phyloP scores from a whole-genome alignment of 2,888 invertebrate species.

The Cryptocheilus praepositus region DNA sequence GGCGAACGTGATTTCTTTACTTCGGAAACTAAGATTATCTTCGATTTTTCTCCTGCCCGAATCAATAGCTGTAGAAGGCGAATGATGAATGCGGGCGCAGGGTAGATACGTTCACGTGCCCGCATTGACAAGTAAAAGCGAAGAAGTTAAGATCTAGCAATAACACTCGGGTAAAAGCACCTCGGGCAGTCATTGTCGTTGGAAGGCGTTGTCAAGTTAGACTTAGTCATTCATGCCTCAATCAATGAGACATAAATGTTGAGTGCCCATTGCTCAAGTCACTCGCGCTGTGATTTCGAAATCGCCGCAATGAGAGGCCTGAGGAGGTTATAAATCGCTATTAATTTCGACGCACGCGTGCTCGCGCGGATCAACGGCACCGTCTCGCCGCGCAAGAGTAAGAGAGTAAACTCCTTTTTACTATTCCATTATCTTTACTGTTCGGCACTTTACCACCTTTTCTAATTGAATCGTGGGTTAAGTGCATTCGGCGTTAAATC shows the following conservation, averaged over 20 bases:
- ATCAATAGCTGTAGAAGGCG: conserved; percentile 9
- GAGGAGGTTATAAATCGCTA: conserved; percentile 29
- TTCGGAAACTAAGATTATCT: conserved; percentile 67
- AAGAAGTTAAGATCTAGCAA: background rate
- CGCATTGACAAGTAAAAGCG: too few relatives aligned
- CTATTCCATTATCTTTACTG: conserved; percentile 47
- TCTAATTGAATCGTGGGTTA: conserved; percentile 56
- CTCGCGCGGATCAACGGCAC: too few relatives aligned
- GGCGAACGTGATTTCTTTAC: conserved; percentile 53
- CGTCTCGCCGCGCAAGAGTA: too few relatives aligned
- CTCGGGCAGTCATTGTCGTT: conserved; percentile 1
- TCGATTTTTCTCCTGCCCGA: conserved; percentile 56
- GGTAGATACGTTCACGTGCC: background rate
- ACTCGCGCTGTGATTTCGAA: conserved; percentile 1
- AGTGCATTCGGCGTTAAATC: conserved; percentile 36
- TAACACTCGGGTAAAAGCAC: background rate
- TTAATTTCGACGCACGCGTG: conserved; percentile 28
- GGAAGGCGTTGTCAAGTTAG: background rate
- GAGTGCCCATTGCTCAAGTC: background rate
- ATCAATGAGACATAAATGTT: background rate
- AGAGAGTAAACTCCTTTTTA: conserved; percentile 12
- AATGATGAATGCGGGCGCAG: background rate
- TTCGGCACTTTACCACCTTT: conserved; percentile 38
- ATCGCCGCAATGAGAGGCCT: conserved; percentile 13
- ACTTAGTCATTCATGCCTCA: background rate